phyloP scores from a whole-genome alignment of 2,113 vertebrate species.

The Myotis yumanensis region DNA sequence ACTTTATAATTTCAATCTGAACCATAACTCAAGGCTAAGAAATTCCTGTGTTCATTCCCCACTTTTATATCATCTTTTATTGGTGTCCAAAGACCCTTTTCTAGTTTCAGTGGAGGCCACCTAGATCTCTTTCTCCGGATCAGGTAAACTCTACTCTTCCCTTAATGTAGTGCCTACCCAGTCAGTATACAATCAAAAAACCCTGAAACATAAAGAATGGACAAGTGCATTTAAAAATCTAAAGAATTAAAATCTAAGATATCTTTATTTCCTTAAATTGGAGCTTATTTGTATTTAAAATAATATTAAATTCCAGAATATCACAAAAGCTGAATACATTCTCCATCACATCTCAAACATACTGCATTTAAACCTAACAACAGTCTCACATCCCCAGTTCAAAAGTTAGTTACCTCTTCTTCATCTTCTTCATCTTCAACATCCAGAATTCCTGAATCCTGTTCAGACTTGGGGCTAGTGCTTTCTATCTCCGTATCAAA shows the following conservation, averaged over 20 bases:
- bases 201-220: neutral
- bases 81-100: neutral
- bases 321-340: neutral
- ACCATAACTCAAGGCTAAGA: neutral
- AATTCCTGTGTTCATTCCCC: neutral
- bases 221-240: constrained; percentile 25
- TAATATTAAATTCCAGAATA: neutral
- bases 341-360: constrained; percentile 7
- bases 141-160: neutral
- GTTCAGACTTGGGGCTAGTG: constrained; percentile 90
- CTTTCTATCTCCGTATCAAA: constrained; percentile 86
- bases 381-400: neutral
- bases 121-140: neutral
- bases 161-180: neutral
- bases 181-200: neutral
- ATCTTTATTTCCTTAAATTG: constrained; percentile 24
- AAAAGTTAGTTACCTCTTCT: constrained; percentile 87
- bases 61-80: neutral
- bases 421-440: constrained; percentile 95
- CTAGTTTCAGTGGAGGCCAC: neutral
- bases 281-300: constrained; percentile 6
- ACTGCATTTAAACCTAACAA: neutral
- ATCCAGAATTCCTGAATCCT: constrained; percentile 95
- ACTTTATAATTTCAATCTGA: neutral
- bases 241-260: constrained; percentile 23